Evolutionary conservation across 2,888 invertebrate species (phyloP), one percentile per base, ranked within the genome.

Genomic region (Melieria crassipennis): DNA sequence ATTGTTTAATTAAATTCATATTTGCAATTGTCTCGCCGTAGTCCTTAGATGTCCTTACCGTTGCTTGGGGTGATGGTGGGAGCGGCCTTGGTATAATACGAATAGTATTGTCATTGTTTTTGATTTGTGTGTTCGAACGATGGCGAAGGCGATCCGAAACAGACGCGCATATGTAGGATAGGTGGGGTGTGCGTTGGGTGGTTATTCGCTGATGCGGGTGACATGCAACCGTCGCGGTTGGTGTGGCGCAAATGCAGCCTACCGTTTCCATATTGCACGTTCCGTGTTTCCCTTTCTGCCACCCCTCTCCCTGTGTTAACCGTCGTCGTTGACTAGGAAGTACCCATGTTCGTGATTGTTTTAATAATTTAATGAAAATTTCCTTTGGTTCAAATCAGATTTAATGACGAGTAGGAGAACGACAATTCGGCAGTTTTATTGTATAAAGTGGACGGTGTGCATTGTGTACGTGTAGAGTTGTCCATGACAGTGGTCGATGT

Each of bases 1-100:
- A 76, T 70, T 73, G 60, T 82, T 84, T 83, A 83, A 83, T 83
- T 84, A 83, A 83, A 84, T 83, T 82, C 83, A 78, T 81, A 82
- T 81, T 82, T 78, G 77, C 70, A 56, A 11, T 10, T 75, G 75
- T 76, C 74, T 72, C 74, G 75, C 75, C 65, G 16, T 57, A 62
- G 30, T 30, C 30, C 30, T 30, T 30, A 30, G 30, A 30, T 30
- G 30, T 30, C 30, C 30, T 30, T 30, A 2, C 30, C 30, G 30
- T 30, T 30, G 30, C 30, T 30, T 30, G 30, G 30, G 30, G 30
- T 2, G 30, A 30, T 3, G 30, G 30, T 70, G 72, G 47, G 50
- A 69, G 65, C 64, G 7, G 13, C 50, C 4, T 50, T 50, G 57
- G n/a, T 11, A 7, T 58, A 9, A 42, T 11, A 61, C 10, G 48